A percentile compares a stretch with the other conserved stretches of the same genome.
phyloP scores from a whole-genome alignment of 1,140 invertebrate species.

The Parasteatoda tepidariorum region DNA sequence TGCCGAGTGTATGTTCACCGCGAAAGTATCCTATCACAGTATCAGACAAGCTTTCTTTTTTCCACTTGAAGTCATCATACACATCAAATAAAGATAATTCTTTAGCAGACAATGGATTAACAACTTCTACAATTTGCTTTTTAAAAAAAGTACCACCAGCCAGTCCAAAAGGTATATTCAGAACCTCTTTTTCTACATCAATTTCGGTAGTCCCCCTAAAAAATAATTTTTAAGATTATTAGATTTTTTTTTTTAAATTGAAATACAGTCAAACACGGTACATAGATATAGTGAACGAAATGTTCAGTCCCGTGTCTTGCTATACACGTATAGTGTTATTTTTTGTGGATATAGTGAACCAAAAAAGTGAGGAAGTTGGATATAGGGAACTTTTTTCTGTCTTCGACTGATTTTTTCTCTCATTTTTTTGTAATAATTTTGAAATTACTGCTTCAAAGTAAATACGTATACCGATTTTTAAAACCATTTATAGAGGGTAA shows the following conservation, averaged over 20 bases:
- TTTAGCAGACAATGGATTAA: slow-evolving; percentile 52
- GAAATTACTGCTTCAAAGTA: no score
- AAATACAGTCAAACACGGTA: background rate
- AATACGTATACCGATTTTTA: no score
- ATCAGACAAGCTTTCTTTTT: slow-evolving; percentile 44
- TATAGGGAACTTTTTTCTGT: no score
- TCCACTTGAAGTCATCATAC: slow-evolving; percentile 58
- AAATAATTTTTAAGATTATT: background rate
- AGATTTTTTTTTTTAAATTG: background rate
- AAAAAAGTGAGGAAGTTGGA: no score
- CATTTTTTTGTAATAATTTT: no score
- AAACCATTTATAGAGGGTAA: no score
- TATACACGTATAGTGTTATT: no score
- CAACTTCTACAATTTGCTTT: slow-evolving; percentile 28
- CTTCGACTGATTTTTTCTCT: no score
- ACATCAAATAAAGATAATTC: slow-evolving; percentile 48
- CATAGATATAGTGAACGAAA: background rate
- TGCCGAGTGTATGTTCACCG: slow-evolving; percentile 64
- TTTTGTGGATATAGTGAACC: no score
- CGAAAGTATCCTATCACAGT: slow-evolving; percentile 52
- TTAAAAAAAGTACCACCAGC: slow-evolving; percentile 3
- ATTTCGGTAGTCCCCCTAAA: slow-evolving; percentile 40
- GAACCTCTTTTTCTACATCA: slow-evolving; percentile 10
- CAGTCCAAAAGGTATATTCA: slow-evolving; percentile 48
- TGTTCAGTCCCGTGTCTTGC: no score